Percentiles rank a stretch among this genome's conserved stretches.
These are phyloP conservation scores for Pterophyllum scalare DNA, from an alignment of 2,113 vertebrate species.

Conservation along the genomic window DNA sequence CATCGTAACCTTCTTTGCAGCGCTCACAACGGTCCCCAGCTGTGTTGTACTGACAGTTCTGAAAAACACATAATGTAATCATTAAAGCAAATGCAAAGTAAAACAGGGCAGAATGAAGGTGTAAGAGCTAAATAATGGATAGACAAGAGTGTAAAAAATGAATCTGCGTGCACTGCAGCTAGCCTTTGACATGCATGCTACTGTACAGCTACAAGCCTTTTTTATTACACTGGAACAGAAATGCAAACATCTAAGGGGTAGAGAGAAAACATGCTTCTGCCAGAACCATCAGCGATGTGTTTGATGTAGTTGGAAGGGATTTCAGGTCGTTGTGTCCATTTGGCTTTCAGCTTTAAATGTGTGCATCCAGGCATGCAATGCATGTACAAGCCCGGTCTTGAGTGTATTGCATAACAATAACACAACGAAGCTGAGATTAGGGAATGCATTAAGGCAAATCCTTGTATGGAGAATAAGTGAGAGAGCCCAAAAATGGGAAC, in stretches of 20 bases:
- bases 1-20: conserved; percentile 91
- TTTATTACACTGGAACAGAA: conserved; percentile 6
- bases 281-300: conserved; percentile 10
- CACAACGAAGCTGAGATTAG: conserved; percentile 7
- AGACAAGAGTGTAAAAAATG: background rate
- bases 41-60: conserved; percentile 91
- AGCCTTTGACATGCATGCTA: background rate
- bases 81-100: background rate
- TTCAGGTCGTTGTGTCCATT: conserved; percentile 1
- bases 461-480: background rate
- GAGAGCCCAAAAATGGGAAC: background rate
- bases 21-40: conserved; percentile 89
- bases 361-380: background rate
- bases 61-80: conserved; percentile 28
- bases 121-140: background rate
- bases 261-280: background rate
- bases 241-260: background rate
- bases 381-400: conserved; percentile 62
- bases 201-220: background rate
- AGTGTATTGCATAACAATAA: conserved; percentile 49
- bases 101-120: background rate
- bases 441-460: conserved; percentile 7
- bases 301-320: background rate
- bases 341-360: conserved; percentile 14
- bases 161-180: background rate